Conservation (phyloP, 1,140 invertebrate genomes). For the Drosophila miranda region DNA sequence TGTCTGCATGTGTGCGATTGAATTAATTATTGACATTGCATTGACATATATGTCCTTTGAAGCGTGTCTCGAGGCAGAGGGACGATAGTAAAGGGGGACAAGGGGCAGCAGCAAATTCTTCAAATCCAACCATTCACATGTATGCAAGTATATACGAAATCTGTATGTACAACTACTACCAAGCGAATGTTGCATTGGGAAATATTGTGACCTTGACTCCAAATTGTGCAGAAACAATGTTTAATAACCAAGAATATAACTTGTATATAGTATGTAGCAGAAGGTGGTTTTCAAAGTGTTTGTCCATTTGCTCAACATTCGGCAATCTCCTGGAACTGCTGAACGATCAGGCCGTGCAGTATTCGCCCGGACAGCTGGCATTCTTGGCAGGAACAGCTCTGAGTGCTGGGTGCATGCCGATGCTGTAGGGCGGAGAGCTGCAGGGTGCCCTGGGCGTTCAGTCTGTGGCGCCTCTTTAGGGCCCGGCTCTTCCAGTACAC, state of each 20-base stretch:
- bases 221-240: background rate
- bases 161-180: too few species aligned
- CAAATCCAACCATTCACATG: too few species aligned
- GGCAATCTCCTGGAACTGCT: conserved; percentile 36
- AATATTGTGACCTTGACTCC: too few species aligned
- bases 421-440: conserved; percentile 9
- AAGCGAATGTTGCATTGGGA: background rate
- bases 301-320: conserved; percentile 24
- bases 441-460: conserved; percentile 1
- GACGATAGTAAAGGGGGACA: background rate
- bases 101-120: too few species aligned
- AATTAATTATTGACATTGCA: conserved; percentile 62
- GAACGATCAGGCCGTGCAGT: conserved; percentile 40
- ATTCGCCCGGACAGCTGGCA: conserved; percentile 49
- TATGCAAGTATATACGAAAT: background rate
- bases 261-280: background rate
- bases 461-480: background rate
- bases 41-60: conserved; percentile 63
- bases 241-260: background rate
- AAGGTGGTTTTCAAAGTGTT: background rate
- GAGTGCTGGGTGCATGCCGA: conserved; percentile 41
- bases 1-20: conserved; percentile 38
- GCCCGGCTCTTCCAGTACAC: conserved; percentile 24
- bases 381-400: conserved; percentile 49
- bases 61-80: conserved; percentile 26